These are phyloP conservation scores for Numenius phaeopus DNA, from an alignment of 2,797 vertebrate species.

Conservation along the genomic window DNA sequence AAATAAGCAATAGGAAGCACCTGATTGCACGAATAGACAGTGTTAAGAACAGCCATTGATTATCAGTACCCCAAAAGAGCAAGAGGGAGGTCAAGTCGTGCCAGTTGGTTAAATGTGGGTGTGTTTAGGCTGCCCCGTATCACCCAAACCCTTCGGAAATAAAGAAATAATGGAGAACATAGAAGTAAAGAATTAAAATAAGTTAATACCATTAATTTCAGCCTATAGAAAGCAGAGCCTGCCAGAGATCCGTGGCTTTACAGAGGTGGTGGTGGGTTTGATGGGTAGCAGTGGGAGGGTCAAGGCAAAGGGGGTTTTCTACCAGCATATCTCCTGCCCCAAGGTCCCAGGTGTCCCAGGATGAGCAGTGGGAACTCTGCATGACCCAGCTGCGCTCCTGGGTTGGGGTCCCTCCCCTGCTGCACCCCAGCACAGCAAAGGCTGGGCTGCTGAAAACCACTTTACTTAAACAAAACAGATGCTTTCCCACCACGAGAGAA, in stretches of 20 bases:
- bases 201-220: background rate
- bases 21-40: accelerated
- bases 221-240: background rate
- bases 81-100: background rate
- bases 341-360: background rate
- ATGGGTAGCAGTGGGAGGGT: too few species aligned
- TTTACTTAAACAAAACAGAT: background rate
- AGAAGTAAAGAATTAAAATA: background rate
- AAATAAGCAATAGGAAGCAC: background rate
- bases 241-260: background rate
- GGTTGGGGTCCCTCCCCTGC: background rate
- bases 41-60: background rate
- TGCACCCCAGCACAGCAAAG: background rate
- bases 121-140: background rate
- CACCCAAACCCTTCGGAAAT: background rate
- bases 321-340: accelerated
- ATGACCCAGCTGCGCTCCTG: background rate
- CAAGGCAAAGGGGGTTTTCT: background rate
- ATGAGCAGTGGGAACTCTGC: background rate
- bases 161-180: background rate
- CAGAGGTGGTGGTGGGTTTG: background rate
- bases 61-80: background rate
- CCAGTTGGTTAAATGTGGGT: background rate
- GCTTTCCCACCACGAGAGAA: accelerated
- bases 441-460: background rate